Base-by-base conservation (phyloP, 2,888 invertebrate genomes). In the Perizoma flavofasciatum region DNA sequence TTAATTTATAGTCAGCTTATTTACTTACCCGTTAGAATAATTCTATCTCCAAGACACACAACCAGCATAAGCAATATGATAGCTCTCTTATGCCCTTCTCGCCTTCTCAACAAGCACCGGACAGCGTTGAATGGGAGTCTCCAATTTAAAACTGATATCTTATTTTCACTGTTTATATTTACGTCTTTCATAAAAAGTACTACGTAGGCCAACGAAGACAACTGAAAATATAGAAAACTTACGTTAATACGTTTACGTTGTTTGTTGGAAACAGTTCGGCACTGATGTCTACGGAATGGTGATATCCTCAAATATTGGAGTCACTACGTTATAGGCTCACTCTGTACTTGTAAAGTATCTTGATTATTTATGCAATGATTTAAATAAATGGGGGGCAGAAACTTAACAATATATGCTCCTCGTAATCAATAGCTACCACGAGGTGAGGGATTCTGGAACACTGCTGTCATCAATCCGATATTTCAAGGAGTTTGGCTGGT, bases 11-110 rank as follows among this genome's bases (percentile, higher is more conserved):
- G 7, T 46, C 37, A 37, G 0, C 7, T 6, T 6, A 7, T 4
- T 4, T 54, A 40, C 58, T 66, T 47, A 91, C 92, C 88, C 48
- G 89, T 88, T 51, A 91, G 69, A 49, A 91, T 59, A 70, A 91
- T 82, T 61, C 89, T 81, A 67, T 92, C 92, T 32, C 87, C 91
- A 34, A 92, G 77, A 1, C 85, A 85, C 5, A 95, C 94, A 40
- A 95, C 74, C 92, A 96, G 92, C 81, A 96, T 93, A 59, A 95
- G 87, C 70, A 95, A 81, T 55, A 96, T 95, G 71, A 95, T 93
- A 69, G 89, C 89, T 70, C 94, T 92, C 63, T 94, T 88, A 71
- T 94, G 93, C 53, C 94, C 94, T 4, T 94, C 94, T 0, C 96
- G 93, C 46, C 92, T 84, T 74, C 94, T 94, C 75, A 95, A 92